Evolutionary conservation across 2,888 invertebrate species (phyloP), one percentile per base, ranked within the genome.

Genomic region (Norana najaformis): DNA sequence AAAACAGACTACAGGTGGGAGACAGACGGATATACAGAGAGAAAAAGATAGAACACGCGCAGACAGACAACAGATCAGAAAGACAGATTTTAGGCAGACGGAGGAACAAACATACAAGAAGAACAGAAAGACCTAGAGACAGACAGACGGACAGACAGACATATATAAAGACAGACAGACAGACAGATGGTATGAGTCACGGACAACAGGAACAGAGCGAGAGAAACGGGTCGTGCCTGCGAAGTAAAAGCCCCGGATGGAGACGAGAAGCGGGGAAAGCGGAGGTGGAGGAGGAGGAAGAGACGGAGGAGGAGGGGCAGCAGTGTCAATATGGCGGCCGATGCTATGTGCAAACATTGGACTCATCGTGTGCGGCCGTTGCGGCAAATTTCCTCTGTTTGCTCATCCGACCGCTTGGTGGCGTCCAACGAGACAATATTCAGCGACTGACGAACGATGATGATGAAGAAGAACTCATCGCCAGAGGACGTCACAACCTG

Each of bases 311-410:
- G 36, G 89, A 36, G 89, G 34, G 89, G 20, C 35, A 23, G 89
- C 35, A 82, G 35, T 53, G 38, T 35, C 36, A 82, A 82, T 53
- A 88, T 36, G 38, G 88, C 36, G 36, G 35, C 88, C 88, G 37
- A 88, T 36, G 88, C 36, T 36, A 88, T 38, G 88, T 38, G 36
- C 88, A 88, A 38, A 88, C 37, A 88, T 35, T n/a, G n/a, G 69
- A 69, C 69, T 69, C 69, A n/a, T n/a, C n/a, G 69, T 30, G 8
- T 13, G 41, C 16, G 69, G 4, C 6, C 69, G n/a, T 1, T 47
- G 69, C 30, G 30, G 69, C 69, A 69, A 69, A 69, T 69, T 69
- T n/a, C 69, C 69, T 69, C 69, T 69, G 69, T 69, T 69, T 69
- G 69, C 69, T 69, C 69, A 69, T n/a, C 41, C n/a, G 69, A 23